These are phyloP conservation scores for Phataginus tricuspis DNA, from an alignment of 2,797 vertebrate species.

Conservation along the genomic window DNA sequence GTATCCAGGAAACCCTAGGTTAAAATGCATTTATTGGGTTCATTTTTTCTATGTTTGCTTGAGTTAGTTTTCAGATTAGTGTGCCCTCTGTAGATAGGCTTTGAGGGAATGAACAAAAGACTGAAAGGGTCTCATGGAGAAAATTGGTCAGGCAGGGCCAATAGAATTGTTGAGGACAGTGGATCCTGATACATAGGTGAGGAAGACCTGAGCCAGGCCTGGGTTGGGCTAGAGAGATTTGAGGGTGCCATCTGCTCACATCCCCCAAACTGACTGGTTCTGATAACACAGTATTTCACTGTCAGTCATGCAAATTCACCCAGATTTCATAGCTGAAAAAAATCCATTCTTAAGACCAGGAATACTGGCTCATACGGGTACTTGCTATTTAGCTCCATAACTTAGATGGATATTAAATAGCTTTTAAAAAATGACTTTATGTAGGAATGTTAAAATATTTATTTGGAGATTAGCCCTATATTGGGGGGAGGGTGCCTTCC, in stretches of 20 bases:
- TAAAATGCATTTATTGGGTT: neutral
- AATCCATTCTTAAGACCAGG: neutral
- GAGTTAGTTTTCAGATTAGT: neutral
- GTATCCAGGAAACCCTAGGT: neutral
- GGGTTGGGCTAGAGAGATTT: neutral
- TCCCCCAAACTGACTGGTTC: neutral
- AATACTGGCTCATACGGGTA: neutral
- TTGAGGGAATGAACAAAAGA: neutral
- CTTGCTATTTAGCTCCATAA: neutral
- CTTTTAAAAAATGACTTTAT: slow-evolving; percentile 13
- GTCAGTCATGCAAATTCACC: neutral
- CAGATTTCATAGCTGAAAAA: neutral
- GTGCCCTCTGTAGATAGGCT: neutral
- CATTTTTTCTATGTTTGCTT: neutral
- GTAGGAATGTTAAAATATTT: slow-evolving; percentile 58
- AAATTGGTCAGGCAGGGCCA: neutral
- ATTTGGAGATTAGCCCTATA: neutral
- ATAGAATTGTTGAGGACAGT: neutral
- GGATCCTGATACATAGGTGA: neutral
- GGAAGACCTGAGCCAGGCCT: neutral
- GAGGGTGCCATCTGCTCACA: neutral
- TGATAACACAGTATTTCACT: neutral
- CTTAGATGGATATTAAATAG: slow-evolving; percentile 15
- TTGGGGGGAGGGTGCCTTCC: neutral
- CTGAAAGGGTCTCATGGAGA: neutral